phyloP scores from a whole-genome alignment of 2,888 invertebrate species.

The Noctua fimbriata region DNA sequence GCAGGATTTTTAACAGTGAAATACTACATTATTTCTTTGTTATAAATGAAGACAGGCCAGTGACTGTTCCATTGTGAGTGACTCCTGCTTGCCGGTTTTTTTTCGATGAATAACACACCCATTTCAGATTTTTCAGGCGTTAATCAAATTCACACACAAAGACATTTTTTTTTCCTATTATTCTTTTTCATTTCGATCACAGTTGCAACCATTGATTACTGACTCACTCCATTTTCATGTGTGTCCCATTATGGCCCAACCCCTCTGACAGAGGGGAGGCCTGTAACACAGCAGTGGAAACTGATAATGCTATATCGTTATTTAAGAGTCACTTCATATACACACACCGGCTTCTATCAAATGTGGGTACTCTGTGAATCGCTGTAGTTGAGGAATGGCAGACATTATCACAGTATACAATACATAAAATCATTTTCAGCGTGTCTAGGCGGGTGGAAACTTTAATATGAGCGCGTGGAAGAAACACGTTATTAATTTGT shows the following conservation, averaged over 20 bases:
- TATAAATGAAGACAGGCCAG: background rate
- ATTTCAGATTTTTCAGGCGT: background rate
- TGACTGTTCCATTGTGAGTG: background rate
- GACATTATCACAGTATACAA: background rate
- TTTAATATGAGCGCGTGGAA: too few relatives aligned
- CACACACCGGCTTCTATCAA: background rate
- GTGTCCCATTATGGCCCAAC: too few relatives aligned
- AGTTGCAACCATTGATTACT: background rate
- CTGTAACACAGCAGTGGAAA: background rate
- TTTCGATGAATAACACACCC: background rate
- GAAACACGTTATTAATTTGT: too few relatives aligned
- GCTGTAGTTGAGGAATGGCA: background rate
- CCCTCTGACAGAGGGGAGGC: background rate
- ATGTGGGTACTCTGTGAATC: background rate
- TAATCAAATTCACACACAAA: background rate
- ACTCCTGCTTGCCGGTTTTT: background rate
- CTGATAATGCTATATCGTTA: background rate
- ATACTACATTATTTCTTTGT: background rate
- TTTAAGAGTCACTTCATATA: background rate
- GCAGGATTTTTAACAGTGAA: background rate
- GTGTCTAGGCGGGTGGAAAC: too few relatives aligned
- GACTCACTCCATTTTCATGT: background rate
- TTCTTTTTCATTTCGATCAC: background rate
- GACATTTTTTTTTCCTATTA: background rate
- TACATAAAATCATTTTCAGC: too few relatives aligned